These are phyloP conservation scores for Pinna nobilis DNA, from an alignment of 1,140 invertebrate species.

Conservation along the genomic window DNA sequence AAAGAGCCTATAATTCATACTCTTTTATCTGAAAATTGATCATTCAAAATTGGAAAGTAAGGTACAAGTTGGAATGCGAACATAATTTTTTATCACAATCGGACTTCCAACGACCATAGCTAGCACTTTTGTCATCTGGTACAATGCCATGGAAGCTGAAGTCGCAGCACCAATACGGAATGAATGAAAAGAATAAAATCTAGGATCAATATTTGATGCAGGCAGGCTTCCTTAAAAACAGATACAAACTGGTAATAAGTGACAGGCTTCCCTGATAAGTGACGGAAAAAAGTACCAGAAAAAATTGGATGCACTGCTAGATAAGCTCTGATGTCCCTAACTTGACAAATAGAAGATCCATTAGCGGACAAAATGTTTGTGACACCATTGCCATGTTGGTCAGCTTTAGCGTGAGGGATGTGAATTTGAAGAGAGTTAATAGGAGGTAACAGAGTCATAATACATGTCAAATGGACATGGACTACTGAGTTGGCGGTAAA, in stretches of 20 bases:
- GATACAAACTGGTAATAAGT: not conserved
- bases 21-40: slow-evolving; percentile 8
- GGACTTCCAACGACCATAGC: not conserved
- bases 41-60: not conserved
- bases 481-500: not conserved
- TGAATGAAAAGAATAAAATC: too few relatives aligned
- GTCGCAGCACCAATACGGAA: slow-evolving; percentile 1
- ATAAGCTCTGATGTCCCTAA: not conserved
- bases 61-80: not conserved
- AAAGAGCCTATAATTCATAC: slow-evolving; percentile 33
- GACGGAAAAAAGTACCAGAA: not conserved
- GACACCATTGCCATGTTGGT: not conserved
- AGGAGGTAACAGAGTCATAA: not conserved
- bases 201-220: not conserved
- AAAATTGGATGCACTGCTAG: too few relatives aligned
- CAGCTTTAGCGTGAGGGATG: not conserved
- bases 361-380: not conserved
- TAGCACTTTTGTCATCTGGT: not conserved
- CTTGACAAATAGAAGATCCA: too few relatives aligned
- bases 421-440: not conserved
- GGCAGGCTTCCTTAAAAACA: not conserved
- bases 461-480: not conserved
- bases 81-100: not conserved
- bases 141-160: not conserved
- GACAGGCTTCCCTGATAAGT: not conserved